Percentiles rank a stretch among this genome's conserved stretches.
phyloP scores from a whole-genome alignment of 2,888 invertebrate species.

The Ypsolopha scabrella region DNA sequence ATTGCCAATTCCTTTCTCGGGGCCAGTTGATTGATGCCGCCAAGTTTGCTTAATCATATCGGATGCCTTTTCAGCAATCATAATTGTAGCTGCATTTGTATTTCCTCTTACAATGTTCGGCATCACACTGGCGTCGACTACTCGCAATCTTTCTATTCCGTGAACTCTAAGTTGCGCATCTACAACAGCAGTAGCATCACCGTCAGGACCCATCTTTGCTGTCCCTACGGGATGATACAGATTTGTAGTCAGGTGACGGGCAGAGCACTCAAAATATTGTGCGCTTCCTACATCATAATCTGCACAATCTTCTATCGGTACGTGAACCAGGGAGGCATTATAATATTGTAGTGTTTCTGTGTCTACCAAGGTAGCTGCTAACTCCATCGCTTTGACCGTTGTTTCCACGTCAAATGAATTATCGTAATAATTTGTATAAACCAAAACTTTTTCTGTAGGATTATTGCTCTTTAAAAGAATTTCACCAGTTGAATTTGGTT shows the following conservation, averaged over 20 bases:
- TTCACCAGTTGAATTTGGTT: conserved; percentile 33
- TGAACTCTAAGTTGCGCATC: conserved; percentile 71
- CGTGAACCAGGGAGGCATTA: conserved; percentile 19
- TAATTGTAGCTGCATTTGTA: conserved; percentile 81
- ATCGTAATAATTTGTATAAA: conserved; percentile 69
- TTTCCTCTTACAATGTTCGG: conserved; percentile 59
- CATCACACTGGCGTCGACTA: conserved; percentile 19
- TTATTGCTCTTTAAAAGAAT: conserved; percentile 58
- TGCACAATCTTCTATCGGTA: conserved; percentile 5
- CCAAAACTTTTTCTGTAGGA: conserved; percentile 62
- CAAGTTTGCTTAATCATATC: too few relatives aligned
- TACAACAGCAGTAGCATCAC: conserved; percentile 73
- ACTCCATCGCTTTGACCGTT: conserved; percentile 33
- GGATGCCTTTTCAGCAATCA: conserved; percentile 55
- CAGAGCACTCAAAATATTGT: conserved; percentile 75
- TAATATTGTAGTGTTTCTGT: conserved; percentile 38
- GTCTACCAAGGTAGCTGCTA: conserved; percentile 24
- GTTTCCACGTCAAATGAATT: conserved; percentile 53
- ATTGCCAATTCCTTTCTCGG: too few relatives aligned
- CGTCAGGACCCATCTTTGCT: conserved; percentile 76
- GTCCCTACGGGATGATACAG: conserved; percentile 34
- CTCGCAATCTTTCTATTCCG: conserved; percentile 73
- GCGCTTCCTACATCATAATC: conserved; percentile 36
- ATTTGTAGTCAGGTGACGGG: conserved; percentile 73
- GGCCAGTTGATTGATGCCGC: too few relatives aligned